A percentile compares a stretch with the other conserved stretches of the same genome.
Conservation (phyloP, 2,797 vertebrate genomes). For the Acanthurus leucopareius region DNA sequence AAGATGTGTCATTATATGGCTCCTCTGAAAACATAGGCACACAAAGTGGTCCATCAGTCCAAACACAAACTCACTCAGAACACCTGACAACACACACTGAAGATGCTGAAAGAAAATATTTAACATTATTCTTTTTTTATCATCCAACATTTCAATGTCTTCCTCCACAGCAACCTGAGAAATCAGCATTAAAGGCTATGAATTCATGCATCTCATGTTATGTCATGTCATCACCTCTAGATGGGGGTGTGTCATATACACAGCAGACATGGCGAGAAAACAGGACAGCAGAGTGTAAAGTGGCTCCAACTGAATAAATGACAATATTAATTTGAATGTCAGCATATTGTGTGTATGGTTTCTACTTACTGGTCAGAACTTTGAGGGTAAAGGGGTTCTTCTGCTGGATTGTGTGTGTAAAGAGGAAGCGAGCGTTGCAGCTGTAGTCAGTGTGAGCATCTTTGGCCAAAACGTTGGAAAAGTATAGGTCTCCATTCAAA, state of each 20-base stretch:
- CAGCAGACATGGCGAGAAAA: neutral
- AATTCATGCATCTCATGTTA: conserved; percentile 16
- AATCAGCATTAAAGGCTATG: neutral
- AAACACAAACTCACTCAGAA: conserved; percentile 27
- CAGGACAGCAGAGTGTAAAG: neutral
- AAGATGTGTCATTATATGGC: conserved; percentile 91
- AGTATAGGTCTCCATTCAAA: conserved; percentile 96
- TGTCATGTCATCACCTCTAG: conserved; percentile 51
- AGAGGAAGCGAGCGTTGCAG: conserved; percentile 96
- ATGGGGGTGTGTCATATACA: conserved; percentile 34
- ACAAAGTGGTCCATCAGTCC: conserved; percentile 54
- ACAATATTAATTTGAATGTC: neutral
- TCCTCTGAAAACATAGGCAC: conserved; percentile 92
- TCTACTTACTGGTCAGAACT: conserved; percentile 93
- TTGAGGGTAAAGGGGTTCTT: conserved; percentile 96
- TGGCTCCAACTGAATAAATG: neutral
- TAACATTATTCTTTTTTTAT: neutral
- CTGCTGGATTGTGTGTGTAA: conserved; percentile 99
- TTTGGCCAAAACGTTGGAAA: conserved; percentile 93
- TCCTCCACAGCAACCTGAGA: conserved; percentile 16
- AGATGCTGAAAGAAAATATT: conserved; percentile 6
- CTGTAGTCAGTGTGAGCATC: conserved; percentile 94
- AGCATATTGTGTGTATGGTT: neutral
- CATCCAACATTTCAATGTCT: neutral
- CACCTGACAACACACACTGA: conserved; percentile 1